Percentiles rank a stretch among this genome's conserved stretches.
phyloP scores from a whole-genome alignment of 2,888 invertebrate genomes.

The Cosmopolites sordidus region DNA sequence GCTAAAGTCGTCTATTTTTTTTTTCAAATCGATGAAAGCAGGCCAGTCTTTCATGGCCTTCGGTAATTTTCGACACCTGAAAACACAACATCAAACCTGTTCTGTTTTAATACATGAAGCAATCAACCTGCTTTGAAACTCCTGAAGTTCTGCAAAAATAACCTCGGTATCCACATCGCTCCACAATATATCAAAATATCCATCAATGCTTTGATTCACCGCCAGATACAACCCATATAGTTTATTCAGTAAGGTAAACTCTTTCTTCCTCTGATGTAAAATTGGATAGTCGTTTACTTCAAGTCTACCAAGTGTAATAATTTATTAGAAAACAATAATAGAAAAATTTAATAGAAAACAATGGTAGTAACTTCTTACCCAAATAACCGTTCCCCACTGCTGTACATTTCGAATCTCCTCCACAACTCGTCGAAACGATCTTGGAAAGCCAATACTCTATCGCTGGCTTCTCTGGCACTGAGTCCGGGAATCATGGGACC shows the following conservation, averaged over 20 bases:
- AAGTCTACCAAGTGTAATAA: constrained; percentile 53
- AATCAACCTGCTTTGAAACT: constrained; percentile 72
- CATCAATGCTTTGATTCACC: constrained; percentile 81
- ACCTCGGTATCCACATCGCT: constrained; percentile 75
- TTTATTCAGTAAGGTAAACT: constrained; percentile 78
- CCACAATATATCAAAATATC: constrained; percentile 84
- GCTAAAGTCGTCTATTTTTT: constrained; percentile 87
- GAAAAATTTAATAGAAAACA: no score
- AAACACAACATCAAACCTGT: constrained; percentile 2
- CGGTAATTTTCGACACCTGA: constrained; percentile 76
- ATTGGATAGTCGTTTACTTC: constrained; percentile 79
- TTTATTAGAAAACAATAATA: no score
- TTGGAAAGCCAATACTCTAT: constrained; percentile 72
- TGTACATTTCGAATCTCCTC: constrained; percentile 76
- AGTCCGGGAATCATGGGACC: constrained; percentile 86
- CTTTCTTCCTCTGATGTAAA: constrained; percentile 73
- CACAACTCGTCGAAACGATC: constrained; percentile 78
- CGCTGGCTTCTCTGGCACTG: constrained; percentile 80
- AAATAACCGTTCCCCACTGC: constrained; percentile 55
- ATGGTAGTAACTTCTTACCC: constrained; percentile 5
- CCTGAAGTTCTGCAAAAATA: constrained; percentile 72
- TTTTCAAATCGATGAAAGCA: constrained; percentile 78
- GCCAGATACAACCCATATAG: constrained; percentile 74
- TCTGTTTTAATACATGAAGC: not conserved
- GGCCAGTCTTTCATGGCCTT: constrained; percentile 85